Base-by-base conservation (phyloP, 1,140 invertebrate species). In the Parasteatoda tepidariorum region DNA sequence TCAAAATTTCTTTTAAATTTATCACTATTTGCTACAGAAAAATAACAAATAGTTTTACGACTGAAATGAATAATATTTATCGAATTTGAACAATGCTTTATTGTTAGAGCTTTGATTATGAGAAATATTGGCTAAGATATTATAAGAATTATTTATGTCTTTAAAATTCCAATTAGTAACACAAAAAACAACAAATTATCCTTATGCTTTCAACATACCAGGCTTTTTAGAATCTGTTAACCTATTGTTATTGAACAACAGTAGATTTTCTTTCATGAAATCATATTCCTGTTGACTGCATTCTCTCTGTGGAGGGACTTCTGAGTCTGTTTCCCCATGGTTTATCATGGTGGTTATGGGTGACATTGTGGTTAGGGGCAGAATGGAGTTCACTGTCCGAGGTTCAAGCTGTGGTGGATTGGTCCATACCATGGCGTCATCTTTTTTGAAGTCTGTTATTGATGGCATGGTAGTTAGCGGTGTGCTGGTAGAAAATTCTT, bases 181-280 rank as follows among this genome's bases (percentile, higher is more conserved):
- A n/a, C n/a, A n/a, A n/a, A n/a, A n/a, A n/a, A n/a, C n/a, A n/a
- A n/a, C n/a, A n/a, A n/a, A n/a, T n/a, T n/a, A n/a, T n/a, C n/a
- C n/a, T n/a, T n/a, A n/a, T n/a, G n/a, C n/a, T n/a, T n/a, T n/a
- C 38, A 5, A 15, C 66, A 31, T 41, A 84, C 73, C 84, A 48
- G 71, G 70, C 71, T 79, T 84, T 31, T 73, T 87, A 54, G 64
- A 88, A 91, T 86, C 90, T 90, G 92, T 92, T 64, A 94, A 89
- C 84, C 92, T 91, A 15, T 92, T 92, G 87, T 94, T 93, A 87
- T 94, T 93, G 87, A 93, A 94, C 11, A 94, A 89, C 54, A 95
- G 87, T 54, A 95, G 89, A 88, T 94, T 94, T 85, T 94, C 93
- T 91, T 94, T 90, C 81, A 90, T 89, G 57, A 85, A 84, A 59